Evolutionary conservation across 92 coral and sea anemone species (phyloP), one percentile per base, ranked within the genome.

Genomic region (Palythoa grandis): DNA sequence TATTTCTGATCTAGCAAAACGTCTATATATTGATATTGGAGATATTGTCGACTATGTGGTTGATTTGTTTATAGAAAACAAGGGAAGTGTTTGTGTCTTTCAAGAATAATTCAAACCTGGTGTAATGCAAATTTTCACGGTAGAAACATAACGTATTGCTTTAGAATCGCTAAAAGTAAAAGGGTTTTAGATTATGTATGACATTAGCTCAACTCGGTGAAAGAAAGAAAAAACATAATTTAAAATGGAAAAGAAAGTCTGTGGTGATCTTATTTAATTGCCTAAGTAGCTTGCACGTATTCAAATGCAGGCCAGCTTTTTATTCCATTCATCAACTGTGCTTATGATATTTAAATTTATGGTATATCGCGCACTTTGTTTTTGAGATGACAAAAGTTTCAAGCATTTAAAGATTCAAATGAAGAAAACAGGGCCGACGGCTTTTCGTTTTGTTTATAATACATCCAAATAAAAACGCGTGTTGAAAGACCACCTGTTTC

Each of bases 61-160:
- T 70, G 85, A 63, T 48, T 80, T 80, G 85, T 80, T 80, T 80
- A 80, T 47, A 66, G 75, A 80, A 80, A 80, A 80, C 85, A 80
- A 70, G 63, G 74, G 58, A 80, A 80, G 60, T 22, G 85, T 68
- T 80, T 66, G 75, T 80, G 63, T 80, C 43, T 63, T 53, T 14
- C 11, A 17, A n/a, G 85, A 52, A 80, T 48, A 66, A 80, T 63
- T 40, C 40, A 2, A 53, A 48, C 2, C 12, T 35, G 57, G 74
- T 19, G n/a, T 22, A 14, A 63, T 40, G 43, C 57, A 78, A 24
- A 50, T 39, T 65, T 80, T 80, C 9, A 23, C 23, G 74, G 40
- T 48, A n/a, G 25, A 66, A 65, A 48, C 43, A 22, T 14, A 66
- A 37, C 19, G 24, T 3, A 35, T n/a, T 40, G 5, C 38, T 47